phyloP scores from a whole-genome alignment of 92 coral and sea anemone species.

The Palythoa heliodiscus region DNA sequence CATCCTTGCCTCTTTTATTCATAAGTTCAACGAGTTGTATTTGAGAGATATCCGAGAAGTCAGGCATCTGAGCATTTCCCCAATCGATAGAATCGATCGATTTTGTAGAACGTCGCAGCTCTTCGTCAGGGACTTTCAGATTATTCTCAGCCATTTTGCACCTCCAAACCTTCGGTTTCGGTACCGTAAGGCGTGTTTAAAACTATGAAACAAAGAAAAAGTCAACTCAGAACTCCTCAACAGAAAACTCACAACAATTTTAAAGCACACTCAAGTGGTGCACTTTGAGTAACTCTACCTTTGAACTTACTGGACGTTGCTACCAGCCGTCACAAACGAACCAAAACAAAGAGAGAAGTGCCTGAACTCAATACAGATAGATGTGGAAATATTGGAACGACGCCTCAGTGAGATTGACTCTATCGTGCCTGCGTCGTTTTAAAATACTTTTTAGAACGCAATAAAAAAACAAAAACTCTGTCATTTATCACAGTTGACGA shows the following conservation, averaged over 20 bases:
- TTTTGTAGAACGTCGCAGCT: conserved; percentile 1
- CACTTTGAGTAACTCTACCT: background rate
- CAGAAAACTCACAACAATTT: background rate
- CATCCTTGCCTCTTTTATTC: conserved; percentile 50
- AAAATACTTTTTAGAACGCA: background rate
- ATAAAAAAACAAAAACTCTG: background rate
- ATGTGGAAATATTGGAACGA: background rate
- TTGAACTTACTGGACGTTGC: background rate
- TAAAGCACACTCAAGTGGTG: background rate
- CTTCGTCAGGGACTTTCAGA: background rate
- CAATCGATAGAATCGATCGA: conserved; percentile 38
- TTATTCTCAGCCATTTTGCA: conserved; percentile 6
- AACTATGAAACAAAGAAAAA: background rate
- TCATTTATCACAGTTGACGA: background rate
- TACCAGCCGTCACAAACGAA: background rate
- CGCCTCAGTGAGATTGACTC: background rate
- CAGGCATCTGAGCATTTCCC: conserved; percentile 44
- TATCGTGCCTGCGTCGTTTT: background rate
- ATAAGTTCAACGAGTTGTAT: conserved; percentile 58
- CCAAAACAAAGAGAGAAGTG: no score
- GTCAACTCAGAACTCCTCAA: background rate
- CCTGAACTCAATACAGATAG: background rate
- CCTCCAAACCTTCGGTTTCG: background rate
- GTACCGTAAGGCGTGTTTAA: background rate
- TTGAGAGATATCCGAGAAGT: conserved; percentile 68